A percentile compares a stretch with the other conserved stretches of the same genome.
Conservation (phyloP, 2,113 vertebrate species). For the Alexandromys fortis region DNA sequence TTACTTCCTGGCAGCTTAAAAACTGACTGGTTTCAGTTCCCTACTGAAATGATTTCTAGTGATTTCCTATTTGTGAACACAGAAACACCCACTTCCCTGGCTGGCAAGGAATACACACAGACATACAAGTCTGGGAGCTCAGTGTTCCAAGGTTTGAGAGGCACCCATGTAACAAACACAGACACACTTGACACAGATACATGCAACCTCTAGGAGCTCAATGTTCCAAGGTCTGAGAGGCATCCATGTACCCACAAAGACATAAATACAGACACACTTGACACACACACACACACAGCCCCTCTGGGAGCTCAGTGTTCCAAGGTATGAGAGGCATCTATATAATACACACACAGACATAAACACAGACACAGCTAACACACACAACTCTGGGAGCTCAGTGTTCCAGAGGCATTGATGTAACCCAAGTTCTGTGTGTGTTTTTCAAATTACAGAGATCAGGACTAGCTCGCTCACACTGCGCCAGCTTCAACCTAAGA, state of each 20-base stretch:
- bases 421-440: background rate
- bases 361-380: background rate
- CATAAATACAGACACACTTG: too few relatives aligned
- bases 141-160: conserved; percentile 13
- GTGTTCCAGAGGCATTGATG: conserved; percentile 2
- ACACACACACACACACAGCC: background rate
- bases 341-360: background rate
- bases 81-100: conserved; percentile 11
- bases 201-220: background rate
- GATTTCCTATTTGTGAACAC: conserved; percentile 16
- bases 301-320: conserved; percentile 31
- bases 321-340: background rate
- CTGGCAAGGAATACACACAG: background rate
- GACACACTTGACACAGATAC: background rate
- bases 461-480: conserved; percentile 14
- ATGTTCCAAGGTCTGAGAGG: conserved; percentile 2
- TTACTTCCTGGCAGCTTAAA: background rate
- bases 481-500: conserved; percentile 1
- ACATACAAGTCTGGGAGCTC: background rate
- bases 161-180: background rate
- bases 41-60: conserved; percentile 30
- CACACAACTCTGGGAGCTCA: conserved; percentile 1
- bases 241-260: background rate
- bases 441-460: background rate
- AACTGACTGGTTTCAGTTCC: conserved; percentile 23